Evolutionary conservation across 2,797 vertebrate genomes (phyloP).

Genomic region (Fistularia tabacaria): DNA sequence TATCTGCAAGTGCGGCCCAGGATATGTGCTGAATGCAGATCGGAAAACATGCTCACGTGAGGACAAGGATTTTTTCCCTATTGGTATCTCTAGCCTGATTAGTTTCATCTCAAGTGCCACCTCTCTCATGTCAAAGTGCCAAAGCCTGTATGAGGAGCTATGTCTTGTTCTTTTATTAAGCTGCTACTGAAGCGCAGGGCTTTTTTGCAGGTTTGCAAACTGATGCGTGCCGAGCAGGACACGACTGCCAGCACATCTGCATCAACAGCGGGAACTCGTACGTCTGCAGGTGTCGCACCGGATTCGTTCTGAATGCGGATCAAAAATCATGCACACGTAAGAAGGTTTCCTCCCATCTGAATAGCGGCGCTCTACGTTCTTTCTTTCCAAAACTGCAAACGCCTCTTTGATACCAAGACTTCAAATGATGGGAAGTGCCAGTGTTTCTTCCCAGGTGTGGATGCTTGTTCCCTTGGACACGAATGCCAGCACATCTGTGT

Average conservation of each 20-base stretch:
- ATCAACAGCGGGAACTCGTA: conserved; percentile 60
- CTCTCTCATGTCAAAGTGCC: too few species aligned
- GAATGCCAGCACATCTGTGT: conserved; percentile 77
- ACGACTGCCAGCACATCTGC: conserved; percentile 78
- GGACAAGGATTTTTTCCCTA: conserved; percentile 22
- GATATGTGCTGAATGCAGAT: conserved; percentile 73
- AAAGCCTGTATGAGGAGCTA: too few species aligned
- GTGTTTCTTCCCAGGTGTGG: conserved; percentile 32
- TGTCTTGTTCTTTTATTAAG: too few species aligned
- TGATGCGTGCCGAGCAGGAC: conserved; percentile 61
- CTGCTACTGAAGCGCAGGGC: conserved; percentile 2
- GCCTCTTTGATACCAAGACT: too few species aligned
- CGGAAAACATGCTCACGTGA: conserved; percentile 72
- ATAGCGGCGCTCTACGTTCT: too few species aligned
- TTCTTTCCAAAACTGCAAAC: too few species aligned
- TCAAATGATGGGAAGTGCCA: neutral
- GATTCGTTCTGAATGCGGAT: conserved; percentile 75
- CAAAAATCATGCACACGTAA: conserved; percentile 60
- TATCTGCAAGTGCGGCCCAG: conserved; percentile 69
- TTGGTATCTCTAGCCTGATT: neutral
- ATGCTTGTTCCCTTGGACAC: conserved; percentile 65
- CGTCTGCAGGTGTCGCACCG: conserved; percentile 73
- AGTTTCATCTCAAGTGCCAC: too few species aligned
- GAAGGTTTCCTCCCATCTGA: too few species aligned
- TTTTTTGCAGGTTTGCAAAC: conserved; percentile 25